A percentile compares a stretch with the other conserved stretches of the same genome.
phyloP scores from a whole-genome alignment of 1,140 invertebrate species.

The Lordiphosa collinella region DNA sequence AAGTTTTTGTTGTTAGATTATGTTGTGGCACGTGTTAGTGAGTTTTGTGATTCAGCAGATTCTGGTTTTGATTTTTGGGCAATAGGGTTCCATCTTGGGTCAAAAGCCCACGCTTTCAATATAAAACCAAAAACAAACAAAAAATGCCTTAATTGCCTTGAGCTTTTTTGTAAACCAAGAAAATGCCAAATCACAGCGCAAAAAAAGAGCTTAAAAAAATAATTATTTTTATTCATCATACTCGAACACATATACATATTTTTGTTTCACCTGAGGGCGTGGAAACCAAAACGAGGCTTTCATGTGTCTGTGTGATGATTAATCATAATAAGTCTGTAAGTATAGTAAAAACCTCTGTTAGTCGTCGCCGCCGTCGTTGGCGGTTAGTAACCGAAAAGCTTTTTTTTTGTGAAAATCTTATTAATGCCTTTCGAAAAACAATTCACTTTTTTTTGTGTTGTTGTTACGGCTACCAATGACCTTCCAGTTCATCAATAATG shows the following conservation, averaged over 20 bases:
- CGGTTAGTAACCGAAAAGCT: slow-evolving; percentile 37
- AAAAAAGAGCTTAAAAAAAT: slow-evolving; percentile 18
- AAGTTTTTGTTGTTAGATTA: slow-evolving; percentile 11
- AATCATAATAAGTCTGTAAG: slow-evolving; percentile 38
- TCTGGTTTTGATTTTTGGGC: slow-evolving; percentile 3
- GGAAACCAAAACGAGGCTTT: slow-evolving; percentile 33
- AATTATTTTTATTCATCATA: slow-evolving; percentile 4
- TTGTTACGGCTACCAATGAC: slow-evolving; percentile 19
- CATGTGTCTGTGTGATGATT: slow-evolving; percentile 29
- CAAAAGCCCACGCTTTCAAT: slow-evolving; percentile 25
- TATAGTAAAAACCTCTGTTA: slow-evolving; percentile 30
- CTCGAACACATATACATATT: background rate
- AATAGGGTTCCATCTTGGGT: slow-evolving; percentile 15
- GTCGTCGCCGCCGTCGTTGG: slow-evolving; percentile 17
- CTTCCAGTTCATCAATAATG: slow-evolving; percentile 19
- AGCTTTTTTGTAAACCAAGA: slow-evolving; percentile 5
- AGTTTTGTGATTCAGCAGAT: slow-evolving; percentile 1
- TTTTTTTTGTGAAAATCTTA: slow-evolving; percentile 32
- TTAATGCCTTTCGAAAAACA: slow-evolving; percentile 46
- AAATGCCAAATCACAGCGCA: slow-evolving; percentile 12
- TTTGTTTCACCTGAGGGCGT: slow-evolving; percentile 26
- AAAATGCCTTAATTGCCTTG: slow-evolving; percentile 12
- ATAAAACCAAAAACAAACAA: background rate
- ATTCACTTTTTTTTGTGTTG: slow-evolving; percentile 9
- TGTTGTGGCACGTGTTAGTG: slow-evolving; percentile 5